Conservation (phyloP, 2,888 invertebrate genomes). For the Argyra leucocephala region DNA sequence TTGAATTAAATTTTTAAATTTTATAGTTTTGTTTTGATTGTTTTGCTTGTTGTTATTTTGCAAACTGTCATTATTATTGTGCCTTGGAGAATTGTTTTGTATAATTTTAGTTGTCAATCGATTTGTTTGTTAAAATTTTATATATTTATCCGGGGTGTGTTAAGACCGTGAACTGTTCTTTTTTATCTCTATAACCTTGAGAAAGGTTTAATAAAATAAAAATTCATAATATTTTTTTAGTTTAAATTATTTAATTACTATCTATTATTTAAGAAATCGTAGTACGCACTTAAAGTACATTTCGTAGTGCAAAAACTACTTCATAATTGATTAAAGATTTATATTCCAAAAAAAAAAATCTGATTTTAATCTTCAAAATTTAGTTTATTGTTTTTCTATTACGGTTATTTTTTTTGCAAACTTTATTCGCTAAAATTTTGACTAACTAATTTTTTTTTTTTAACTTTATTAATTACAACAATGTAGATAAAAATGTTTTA, state of each 20-base stretch:
- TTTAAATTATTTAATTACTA: too few relatives aligned
- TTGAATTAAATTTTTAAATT: constrained; percentile 22
- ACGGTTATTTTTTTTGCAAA: not conserved
- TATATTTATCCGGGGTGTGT: not conserved
- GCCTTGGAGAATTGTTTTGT: too few relatives aligned
- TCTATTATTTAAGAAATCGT: too few relatives aligned
- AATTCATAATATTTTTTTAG: not conserved
- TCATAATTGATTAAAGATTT: too few relatives aligned
- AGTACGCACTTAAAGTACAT: too few relatives aligned
- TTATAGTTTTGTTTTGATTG: constrained; percentile 8
- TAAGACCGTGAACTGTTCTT: not conserved
- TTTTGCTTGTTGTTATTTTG: constrained; percentile 15
- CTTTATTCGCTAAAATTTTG: not conserved
- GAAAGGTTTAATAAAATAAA: not conserved
- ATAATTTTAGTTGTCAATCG: not conserved
- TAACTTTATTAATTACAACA: constrained; percentile 10
- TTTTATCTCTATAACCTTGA: not conserved
- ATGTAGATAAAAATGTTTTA: not conserved
- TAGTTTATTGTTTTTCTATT: not conserved
- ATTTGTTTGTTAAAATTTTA: not conserved
- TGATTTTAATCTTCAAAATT: not conserved
- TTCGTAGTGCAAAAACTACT: too few relatives aligned
- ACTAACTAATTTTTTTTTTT: constrained; percentile 34
- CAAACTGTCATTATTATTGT: too few relatives aligned
- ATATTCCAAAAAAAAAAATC: not conserved